phyloP scores from a whole-genome alignment of 2,113 vertebrate genomes.

The Lepus americanus region DNA sequence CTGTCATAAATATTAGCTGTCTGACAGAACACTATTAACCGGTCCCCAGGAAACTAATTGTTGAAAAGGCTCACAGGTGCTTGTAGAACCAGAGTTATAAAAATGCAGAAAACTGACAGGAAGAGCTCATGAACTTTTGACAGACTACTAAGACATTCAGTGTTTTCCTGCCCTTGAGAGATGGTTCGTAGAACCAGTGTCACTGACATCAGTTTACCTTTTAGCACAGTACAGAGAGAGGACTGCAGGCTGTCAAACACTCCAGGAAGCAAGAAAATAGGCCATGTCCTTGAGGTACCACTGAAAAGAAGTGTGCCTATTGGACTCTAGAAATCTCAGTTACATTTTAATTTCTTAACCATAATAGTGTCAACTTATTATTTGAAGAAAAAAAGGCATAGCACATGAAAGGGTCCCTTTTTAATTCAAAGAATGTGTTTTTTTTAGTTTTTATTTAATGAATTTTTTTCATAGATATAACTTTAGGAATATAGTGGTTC shows the following conservation, averaged over 20 bases:
- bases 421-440: neutral
- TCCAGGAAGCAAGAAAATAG: constrained; percentile 57
- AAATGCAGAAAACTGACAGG: constrained; percentile 30
- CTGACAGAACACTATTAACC: constrained; percentile 60
- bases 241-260: constrained; percentile 54
- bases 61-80: constrained; percentile 63
- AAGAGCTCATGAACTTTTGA: constrained; percentile 17
- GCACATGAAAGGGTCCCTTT: neutral
- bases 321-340: neutral
- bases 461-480: too few relatives aligned
- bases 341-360: constrained; percentile 53
- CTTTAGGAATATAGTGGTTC: too few relatives aligned
- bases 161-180: constrained; percentile 66
- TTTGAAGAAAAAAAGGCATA: neutral
- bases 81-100: constrained; percentile 52
- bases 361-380: neutral
- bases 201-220: constrained; percentile 75
- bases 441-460: too few relatives aligned
- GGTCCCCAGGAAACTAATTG: constrained; percentile 69
- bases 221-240: constrained; percentile 22
- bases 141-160: constrained; percentile 60
- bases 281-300: neutral
- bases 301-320: neutral
- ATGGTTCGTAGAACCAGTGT: constrained; percentile 55
- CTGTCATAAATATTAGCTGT: constrained; percentile 62